These are phyloP conservation scores for Saccopteryx bilineata DNA, from an alignment of 2,113 vertebrate genomes.

Conservation along the genomic window DNA sequence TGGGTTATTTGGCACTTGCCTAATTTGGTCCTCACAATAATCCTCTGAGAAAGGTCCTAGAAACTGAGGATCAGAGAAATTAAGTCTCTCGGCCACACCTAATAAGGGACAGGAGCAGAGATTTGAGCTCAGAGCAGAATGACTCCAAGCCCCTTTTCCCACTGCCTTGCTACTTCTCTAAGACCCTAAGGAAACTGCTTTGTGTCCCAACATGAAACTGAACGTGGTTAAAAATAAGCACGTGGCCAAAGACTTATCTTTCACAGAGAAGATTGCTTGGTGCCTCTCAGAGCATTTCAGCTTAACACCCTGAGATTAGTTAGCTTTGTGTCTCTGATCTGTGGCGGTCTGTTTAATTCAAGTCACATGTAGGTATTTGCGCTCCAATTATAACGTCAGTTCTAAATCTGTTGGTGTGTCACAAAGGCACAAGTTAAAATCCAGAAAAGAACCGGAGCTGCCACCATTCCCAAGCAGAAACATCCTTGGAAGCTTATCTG, in stretches of 20 bases:
- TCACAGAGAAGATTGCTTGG: neutral
- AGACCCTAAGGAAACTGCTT: neutral
- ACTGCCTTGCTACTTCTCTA: neutral
- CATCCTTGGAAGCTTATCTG: conserved; percentile 73
- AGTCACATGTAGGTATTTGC: conserved; percentile 65
- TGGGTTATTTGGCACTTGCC: neutral
- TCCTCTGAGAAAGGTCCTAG: neutral
- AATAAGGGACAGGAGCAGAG: neutral
- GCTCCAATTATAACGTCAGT: conserved; percentile 55
- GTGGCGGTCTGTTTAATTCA: conserved; percentile 56
- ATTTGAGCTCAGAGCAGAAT: neutral
- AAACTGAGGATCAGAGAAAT: conserved; percentile 9
- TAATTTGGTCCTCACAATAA: neutral
- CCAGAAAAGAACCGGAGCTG: conserved; percentile 46
- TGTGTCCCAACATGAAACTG: neutral
- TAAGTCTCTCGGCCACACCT: neutral
- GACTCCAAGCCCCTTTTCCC: neutral
- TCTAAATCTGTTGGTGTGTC: conserved; percentile 74
- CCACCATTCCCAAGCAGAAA: conserved; percentile 58
- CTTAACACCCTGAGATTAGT: conserved; percentile 23
- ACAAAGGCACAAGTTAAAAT: conserved; percentile 65
- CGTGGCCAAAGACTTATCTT: neutral
- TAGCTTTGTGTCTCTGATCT: conserved; percentile 34
- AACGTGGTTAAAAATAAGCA: conserved; percentile 37
- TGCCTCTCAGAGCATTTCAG: conserved; percentile 7